phyloP scores from a whole-genome alignment of 1,140 invertebrate genomes.

The Dendroctonus ponderosae region DNA sequence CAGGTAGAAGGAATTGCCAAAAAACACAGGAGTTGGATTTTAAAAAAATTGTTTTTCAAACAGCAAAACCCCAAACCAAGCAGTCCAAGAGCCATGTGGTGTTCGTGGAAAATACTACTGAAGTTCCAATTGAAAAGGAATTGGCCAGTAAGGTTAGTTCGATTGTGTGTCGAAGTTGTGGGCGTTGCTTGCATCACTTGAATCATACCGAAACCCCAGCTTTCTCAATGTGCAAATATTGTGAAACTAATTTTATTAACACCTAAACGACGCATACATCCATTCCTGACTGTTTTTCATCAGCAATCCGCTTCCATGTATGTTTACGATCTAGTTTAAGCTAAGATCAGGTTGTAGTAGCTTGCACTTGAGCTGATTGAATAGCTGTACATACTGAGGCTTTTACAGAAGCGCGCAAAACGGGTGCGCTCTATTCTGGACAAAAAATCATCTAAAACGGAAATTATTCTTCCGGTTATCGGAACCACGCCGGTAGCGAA shows the following conservation, averaged over 20 bases:
- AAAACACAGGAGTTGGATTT: no score
- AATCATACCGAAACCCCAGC: background rate
- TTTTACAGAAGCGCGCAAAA: constrained; percentile 42
- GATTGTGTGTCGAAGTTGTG: constrained; percentile 1
- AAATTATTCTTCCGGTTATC: constrained; percentile 19
- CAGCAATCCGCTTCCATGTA: background rate
- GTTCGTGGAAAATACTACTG: constrained; percentile 42
- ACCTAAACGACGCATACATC: background rate
- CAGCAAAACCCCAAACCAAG: background rate
- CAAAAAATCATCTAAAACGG: constrained; percentile 41
- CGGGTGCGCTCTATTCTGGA: constrained; percentile 46
- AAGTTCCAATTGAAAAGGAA: constrained; percentile 34
- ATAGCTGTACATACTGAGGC: constrained; percentile 18
- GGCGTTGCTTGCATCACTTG: background rate
- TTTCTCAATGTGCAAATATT: background rate
- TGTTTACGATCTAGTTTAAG: background rate
- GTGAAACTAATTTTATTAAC: background rate
- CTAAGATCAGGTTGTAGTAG: constrained; percentile 1
- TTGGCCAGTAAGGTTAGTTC: constrained; percentile 23
- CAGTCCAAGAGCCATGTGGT: constrained; percentile 42
- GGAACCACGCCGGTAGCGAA: constrained; percentile 52
- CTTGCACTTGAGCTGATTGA: no score
- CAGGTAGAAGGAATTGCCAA: no score
- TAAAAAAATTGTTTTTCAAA: background rate
- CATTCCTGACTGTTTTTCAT: background rate